A percentile compares a stretch with the other conserved stretches of the same genome.
phyloP scores from a whole-genome alignment of 2,888 invertebrate genomes.

The Sylvicola fuscatus region DNA sequence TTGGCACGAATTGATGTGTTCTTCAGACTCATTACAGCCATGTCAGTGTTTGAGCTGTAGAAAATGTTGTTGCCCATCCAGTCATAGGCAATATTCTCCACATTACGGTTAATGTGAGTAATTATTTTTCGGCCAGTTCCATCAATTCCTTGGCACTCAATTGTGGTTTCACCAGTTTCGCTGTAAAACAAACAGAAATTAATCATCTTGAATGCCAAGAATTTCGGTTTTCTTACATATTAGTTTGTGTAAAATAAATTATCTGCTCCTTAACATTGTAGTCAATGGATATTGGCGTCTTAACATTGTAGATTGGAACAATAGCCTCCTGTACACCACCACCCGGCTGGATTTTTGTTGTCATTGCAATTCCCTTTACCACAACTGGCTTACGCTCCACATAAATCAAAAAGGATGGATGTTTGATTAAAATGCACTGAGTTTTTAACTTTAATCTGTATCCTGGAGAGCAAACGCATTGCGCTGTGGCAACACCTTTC shows the following conservation, averaged over 20 bases:
- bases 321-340: slow-evolving; percentile 30
- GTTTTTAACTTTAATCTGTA: slow-evolving; percentile 35
- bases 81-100: slow-evolving; percentile 56
- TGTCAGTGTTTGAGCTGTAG: slow-evolving; percentile 51
- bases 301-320: slow-evolving; percentile 45
- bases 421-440: slow-evolving; percentile 36
- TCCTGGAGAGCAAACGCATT: slow-evolving; percentile 54
- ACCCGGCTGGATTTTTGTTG: slow-evolving; percentile 14
- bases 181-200: slow-evolving; percentile 3
- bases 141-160: slow-evolving; percentile 41
- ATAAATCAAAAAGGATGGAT: slow-evolving; percentile 42
- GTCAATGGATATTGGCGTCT: slow-evolving; percentile 44
- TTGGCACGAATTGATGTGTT: slow-evolving; percentile 33
- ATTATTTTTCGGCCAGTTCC: slow-evolving; percentile 35
- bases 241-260: slow-evolving; percentile 42
- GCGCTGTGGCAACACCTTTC: slow-evolving; percentile 30
- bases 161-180: slow-evolving; percentile 24
- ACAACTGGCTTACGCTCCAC: slow-evolving; percentile 45
- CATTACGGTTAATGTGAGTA: slow-evolving; percentile 36
- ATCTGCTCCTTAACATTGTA: slow-evolving; percentile 36
- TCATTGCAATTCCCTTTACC: slow-evolving; percentile 39
- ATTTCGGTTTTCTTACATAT: slow-evolving; percentile 17
- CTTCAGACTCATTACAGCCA: slow-evolving; percentile 44
- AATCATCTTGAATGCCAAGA: slow-evolving; percentile 6
- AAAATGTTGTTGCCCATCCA: slow-evolving; percentile 67